Percentiles rank a stretch among this genome's conserved stretches.
These are phyloP conservation scores for Apocrypta bakeri DNA, from an alignment of 1,140 invertebrate genomes.

Conservation along the genomic window DNA sequence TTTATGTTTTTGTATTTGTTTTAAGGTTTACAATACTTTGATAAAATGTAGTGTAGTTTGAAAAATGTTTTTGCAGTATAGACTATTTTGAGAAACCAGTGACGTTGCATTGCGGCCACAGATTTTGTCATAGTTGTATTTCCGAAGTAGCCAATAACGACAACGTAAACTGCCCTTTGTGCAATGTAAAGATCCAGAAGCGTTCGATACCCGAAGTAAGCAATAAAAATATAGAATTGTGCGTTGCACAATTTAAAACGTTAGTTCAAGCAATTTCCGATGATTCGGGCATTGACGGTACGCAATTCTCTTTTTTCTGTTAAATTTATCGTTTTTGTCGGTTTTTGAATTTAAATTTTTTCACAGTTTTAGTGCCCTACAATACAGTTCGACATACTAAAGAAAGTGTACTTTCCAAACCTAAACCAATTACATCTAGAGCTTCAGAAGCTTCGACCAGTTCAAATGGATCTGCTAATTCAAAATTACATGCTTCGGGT, in stretches of 20 bases:
- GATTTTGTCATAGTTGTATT: conserved; percentile 56
- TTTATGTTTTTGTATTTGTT: too few species aligned
- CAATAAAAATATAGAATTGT: conserved; percentile 40
- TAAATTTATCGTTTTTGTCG: neutral
- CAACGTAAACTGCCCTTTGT: conserved; percentile 53
- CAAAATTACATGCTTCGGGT: neutral
- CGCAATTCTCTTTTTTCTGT: conserved; percentile 20
- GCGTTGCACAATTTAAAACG: conserved; percentile 33
- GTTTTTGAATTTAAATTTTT: conserved; percentile 24
- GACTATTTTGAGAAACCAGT: conserved; percentile 51
- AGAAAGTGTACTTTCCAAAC: conserved; percentile 12
- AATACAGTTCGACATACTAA: conserved; percentile 35
- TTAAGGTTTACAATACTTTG: too few species aligned
- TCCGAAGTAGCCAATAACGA: conserved; percentile 39
- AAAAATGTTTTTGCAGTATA: conserved; percentile 54
- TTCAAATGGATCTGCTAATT: neutral
- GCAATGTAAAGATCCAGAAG: conserved; percentile 47
- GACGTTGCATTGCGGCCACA: conserved; percentile 58
- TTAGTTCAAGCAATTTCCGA: conserved; percentile 43
- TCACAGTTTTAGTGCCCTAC: conserved; percentile 12
- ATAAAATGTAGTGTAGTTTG: too few species aligned
- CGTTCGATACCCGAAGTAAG: conserved; percentile 50
- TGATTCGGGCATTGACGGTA: conserved; percentile 54
- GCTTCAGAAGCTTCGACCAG: neutral
- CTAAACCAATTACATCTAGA: neutral